Evolutionary conservation across 2,797 vertebrate genomes (phyloP).

Genomic region (Columba guinea): DNA sequence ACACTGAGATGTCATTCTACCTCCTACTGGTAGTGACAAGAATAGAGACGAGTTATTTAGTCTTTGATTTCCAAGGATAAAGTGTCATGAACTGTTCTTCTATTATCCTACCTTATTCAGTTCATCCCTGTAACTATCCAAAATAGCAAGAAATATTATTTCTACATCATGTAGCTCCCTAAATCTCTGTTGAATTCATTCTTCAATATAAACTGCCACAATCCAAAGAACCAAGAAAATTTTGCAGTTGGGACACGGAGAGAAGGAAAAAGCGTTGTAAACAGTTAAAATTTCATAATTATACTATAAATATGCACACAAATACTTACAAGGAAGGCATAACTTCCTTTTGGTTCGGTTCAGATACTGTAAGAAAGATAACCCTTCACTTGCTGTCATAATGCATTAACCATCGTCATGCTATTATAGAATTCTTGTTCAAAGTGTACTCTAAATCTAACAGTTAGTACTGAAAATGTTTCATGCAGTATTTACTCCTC

Average conservation of each 20-base stretch:
- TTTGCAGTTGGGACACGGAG: background rate
- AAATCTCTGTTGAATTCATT: background rate
- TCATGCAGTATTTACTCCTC: background rate
- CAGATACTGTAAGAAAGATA: constrained; percentile 16
- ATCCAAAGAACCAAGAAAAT: background rate
- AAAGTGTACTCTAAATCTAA: background rate
- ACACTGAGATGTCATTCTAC: background rate
- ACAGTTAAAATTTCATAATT: background rate
- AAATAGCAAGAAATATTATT: background rate
- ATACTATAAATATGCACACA: background rate
- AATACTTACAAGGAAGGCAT: background rate
- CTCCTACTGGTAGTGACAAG: background rate
- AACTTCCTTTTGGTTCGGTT: constrained; percentile 38
- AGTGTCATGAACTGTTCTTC: background rate
- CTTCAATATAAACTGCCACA: background rate
- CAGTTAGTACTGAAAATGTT: background rate
- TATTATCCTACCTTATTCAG: background rate
- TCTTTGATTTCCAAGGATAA: background rate
- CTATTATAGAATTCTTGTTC: background rate
- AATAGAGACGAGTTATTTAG: background rate
- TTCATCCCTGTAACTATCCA: background rate
- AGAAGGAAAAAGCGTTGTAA: background rate
- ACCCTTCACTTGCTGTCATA: background rate
- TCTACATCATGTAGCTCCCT: background rate
- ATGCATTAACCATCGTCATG: background rate